Base-by-base conservation (phyloP, 1,140 invertebrate genomes). In the Hetaerina americana region DNA sequence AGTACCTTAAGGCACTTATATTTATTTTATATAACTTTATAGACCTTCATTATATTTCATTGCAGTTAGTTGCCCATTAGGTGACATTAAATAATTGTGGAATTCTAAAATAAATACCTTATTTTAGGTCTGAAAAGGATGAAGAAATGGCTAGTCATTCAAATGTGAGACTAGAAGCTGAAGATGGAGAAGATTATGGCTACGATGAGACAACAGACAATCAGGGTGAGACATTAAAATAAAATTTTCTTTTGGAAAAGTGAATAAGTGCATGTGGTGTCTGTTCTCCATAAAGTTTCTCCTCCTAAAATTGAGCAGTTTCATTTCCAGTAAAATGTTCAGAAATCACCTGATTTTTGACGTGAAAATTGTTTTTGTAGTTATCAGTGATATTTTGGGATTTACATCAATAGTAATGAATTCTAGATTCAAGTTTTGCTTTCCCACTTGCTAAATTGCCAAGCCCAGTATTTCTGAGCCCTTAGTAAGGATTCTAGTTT, bases 81-180 rank as follows among this genome's bases (percentile, higher is more conserved):
- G n/a, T n/a, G n/a, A n/a, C n/a, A n/a, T n/a, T n/a, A 25, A 22
- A 15, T 26, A 26, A 70, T 29, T n/a, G 22, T 49, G 68, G 24
- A 26, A 10, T 25, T 28, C 57, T 26, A 69, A 71, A 69, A 72
- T 26, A 68, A 25, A n/a, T n/a, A 12, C 26, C 73, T 75, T 71
- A 72, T 72, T 78, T 71, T 74, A 89, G 88, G 77, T 89, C 87
- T 70, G 77, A 80, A 70, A 88, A 88, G 75, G 87, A 86, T 70
- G 87, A 90, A 74, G 90, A 91, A 74, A 86, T 85, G n/a, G 86
- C 87, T 72, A 90, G 88, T 26, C 88, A 89, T 75, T 85, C 86
- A 25, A 90, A 90, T 79, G 86, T 87, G 6, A 84, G 84, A 27
- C 79, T 90, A 26, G 85, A 89, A 70, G n/a, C n/a, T n/a, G 84